Base-by-base conservation (phyloP, 2,888 invertebrate genomes). In the Mesorhabditis belari region DNA sequence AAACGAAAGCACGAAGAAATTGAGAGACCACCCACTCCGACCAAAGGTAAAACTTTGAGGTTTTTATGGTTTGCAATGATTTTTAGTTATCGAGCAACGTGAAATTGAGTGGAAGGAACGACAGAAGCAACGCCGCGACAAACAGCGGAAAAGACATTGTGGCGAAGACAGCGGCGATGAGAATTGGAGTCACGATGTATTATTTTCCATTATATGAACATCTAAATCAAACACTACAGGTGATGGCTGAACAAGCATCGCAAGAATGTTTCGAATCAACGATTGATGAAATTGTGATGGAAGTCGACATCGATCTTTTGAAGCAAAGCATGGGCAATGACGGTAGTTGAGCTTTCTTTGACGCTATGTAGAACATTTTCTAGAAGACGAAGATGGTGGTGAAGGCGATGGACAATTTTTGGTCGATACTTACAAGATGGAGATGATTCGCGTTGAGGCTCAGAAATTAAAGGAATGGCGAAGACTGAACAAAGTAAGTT, bases 391-490 rank as follows among this genome's bases (percentile, higher is more conserved):
- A 17, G 44, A 35, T n/a, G n/a, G n/a, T 35, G 44, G 12, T n/a
- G 44, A 35, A 9, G n/a, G 12, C 12, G 44, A 35, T n/a, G 44
- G 12, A 2, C 44, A 35, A n/a, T 87, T 90, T 74, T 86, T 92
- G 64, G 87, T 98, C 80, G 89, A 91, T 29, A 88, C 91, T 68
- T 88, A 88, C 82, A 88, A 91, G 75, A 85, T 98, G 61, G 88
- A 89, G 79, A 92, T 92, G 77, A 84, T 98, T 75, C 90, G 91
- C 82, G 88, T 89, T 65, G 96, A 98, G 85, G 90, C 95, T 56
- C 95, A 94, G 55, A 96, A 96, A 83, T 61, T 77, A 53, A 77
- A 77, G 58, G 60, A 61, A 23, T 79, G 71, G 69, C 64, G 66
- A 51, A 73, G 71, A 26, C 55, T 78, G 24, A 64, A 72, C 62